A percentile compares a stretch with the other conserved stretches of the same genome.
Conservation (phyloP, 2,888 invertebrate species). For the Drosophila melanosoma region DNA sequence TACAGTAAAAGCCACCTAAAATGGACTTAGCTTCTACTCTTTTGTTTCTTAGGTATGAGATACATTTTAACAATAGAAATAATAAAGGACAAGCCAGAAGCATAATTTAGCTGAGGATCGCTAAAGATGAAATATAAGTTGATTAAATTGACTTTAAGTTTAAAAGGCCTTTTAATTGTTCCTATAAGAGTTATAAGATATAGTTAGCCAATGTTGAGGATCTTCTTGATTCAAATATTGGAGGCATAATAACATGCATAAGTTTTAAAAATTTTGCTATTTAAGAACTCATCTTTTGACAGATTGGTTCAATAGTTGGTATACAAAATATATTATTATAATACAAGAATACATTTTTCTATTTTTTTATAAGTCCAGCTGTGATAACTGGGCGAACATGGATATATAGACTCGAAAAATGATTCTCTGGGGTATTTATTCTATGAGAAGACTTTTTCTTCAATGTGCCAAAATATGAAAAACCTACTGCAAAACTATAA, state of each 20-base stretch:
- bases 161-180: too few species aligned
- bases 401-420: background rate
- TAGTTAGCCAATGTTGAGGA: too few species aligned
- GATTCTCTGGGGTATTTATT: background rate
- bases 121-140: too few species aligned
- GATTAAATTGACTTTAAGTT: too few species aligned
- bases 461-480: background rate
- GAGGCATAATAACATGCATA: background rate
- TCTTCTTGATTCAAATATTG: too few species aligned
- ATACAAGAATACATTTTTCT: background rate
- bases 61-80: too few species aligned
- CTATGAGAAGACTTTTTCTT: background rate
- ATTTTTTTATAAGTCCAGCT: background rate
- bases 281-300: background rate
- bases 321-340: too few species aligned
- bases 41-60: background rate
- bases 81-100: too few species aligned
- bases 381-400: background rate
- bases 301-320: background rate
- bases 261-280: background rate
- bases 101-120: too few species aligned
- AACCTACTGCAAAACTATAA: background rate
- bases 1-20: background rate
- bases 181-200: too few species aligned
- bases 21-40: background rate